Evolutionary conservation across 2,113 vertebrate species (phyloP).

Genomic region (Chionodraco myersi): DNA sequence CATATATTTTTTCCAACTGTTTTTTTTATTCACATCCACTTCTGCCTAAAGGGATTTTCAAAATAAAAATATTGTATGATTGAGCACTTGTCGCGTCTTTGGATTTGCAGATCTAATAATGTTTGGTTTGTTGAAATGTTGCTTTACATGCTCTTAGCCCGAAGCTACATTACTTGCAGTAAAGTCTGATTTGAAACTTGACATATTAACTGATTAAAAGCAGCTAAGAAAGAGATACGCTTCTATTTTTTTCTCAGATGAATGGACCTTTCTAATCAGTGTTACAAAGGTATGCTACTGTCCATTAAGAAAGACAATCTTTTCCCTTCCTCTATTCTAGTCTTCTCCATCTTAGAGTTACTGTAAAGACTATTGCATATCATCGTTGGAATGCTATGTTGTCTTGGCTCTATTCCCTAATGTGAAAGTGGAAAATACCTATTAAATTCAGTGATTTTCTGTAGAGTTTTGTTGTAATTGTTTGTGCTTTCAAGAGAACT

Average conservation of each 20-base stretch:
- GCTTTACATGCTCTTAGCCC: background rate
- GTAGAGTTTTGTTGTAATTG: conserved; percentile 43
- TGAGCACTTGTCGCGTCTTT: background rate
- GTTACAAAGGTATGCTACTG: background rate
- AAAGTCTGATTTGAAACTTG: conserved; percentile 9
- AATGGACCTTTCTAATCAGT: background rate
- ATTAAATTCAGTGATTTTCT: conserved; percentile 41
- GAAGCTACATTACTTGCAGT: background rate
- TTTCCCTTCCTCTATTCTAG: background rate
- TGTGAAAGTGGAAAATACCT: conserved; percentile 32
- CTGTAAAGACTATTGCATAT: background rate
- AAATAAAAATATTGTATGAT: conserved; percentile 26
- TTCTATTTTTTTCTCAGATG: background rate
- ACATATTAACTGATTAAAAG: background rate
- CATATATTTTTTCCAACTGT: conserved; percentile 10
- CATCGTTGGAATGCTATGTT: background rate
- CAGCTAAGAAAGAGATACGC: background rate
- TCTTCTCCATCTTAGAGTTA: conserved; percentile 3
- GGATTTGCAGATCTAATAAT: conserved; percentile 29
- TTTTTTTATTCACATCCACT: conserved; percentile 27
- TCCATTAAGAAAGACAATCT: background rate
- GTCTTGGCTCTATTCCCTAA: conserved; percentile 37
- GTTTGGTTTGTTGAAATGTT: conserved; percentile 7
- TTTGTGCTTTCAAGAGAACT: conserved; percentile 51
- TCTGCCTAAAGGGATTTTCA: conserved; percentile 28